Evolutionary conservation across 2,888 invertebrate species (phyloP).

Genomic region (Lycaena phlaeas): DNA sequence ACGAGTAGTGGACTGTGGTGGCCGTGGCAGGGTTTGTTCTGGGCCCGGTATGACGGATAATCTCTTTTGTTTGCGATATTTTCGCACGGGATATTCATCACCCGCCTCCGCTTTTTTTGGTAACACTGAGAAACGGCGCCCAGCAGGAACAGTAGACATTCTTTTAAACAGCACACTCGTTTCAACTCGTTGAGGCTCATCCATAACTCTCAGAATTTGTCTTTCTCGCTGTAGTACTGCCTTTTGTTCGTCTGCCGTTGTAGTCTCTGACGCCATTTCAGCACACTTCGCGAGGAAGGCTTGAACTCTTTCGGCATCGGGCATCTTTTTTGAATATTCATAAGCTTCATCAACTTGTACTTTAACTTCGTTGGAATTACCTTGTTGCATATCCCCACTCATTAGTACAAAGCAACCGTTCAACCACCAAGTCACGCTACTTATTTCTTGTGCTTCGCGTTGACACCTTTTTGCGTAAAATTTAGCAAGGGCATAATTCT

Average conservation of each 20-base stretch:
- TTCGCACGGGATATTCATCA: constrained; percentile 35
- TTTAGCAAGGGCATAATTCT: constrained; percentile 59
- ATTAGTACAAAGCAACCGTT: constrained; percentile 56
- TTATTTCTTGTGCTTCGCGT: constrained; percentile 48
- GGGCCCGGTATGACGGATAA: constrained; percentile 52
- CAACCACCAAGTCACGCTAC: constrained; percentile 55
- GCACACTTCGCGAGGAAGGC: constrained; percentile 53
- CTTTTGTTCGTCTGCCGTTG: constrained; percentile 50
- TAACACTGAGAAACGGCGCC: constrained; percentile 50
- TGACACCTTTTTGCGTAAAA: constrained; percentile 62
- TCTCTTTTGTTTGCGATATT: constrained; percentile 42
- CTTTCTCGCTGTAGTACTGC: constrained; percentile 45
- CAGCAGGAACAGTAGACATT: constrained; percentile 50
- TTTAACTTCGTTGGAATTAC: constrained; percentile 57
- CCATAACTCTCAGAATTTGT: constrained; percentile 46
- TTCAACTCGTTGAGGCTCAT: constrained; percentile 40
- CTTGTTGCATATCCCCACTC: constrained; percentile 65
- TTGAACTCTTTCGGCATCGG: constrained; percentile 51
- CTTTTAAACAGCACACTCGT: constrained; percentile 52
- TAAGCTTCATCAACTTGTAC: constrained; percentile 56
- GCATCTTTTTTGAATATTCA: constrained; percentile 51
- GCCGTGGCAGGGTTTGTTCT: constrained; percentile 37
- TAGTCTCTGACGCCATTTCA: constrained; percentile 47
- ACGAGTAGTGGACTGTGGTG: constrained; percentile 37
- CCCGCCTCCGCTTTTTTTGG: constrained; percentile 38